Percentiles rank a stretch among this genome's conserved stretches.
phyloP scores from a whole-genome alignment of 53 echinoderm and acorn worm species.

The Stichopus horrens region DNA sequence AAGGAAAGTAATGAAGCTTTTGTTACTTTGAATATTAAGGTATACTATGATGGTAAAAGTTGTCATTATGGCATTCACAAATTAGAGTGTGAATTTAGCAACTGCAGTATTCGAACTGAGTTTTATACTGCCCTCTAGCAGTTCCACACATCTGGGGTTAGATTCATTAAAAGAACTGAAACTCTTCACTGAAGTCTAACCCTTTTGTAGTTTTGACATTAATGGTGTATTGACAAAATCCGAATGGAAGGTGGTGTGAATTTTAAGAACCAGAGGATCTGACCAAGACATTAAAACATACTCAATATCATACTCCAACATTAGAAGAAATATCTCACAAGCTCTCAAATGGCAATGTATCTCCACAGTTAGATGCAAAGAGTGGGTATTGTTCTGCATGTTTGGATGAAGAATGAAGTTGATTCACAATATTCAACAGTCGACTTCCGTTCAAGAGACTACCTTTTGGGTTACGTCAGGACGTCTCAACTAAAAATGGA shows the following conservation, averaged over 20 bases:
- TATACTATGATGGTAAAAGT: slow-evolving; percentile 51
- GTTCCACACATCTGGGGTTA: not conserved
- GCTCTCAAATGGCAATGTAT: slow-evolving; percentile 51
- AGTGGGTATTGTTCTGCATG: slow-evolving; percentile 62
- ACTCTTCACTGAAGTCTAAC: not conserved
- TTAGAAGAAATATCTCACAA: slow-evolving; percentile 65
- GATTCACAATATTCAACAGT: slow-evolving; percentile 72
- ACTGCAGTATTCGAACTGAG: not conserved
- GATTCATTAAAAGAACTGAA: not conserved
- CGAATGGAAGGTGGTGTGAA: slow-evolving; percentile 45
- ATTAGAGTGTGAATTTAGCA: slow-evolving; percentile 39
- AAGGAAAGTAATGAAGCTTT: not conserved
- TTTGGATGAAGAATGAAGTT: slow-evolving; percentile 49
- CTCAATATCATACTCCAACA: slow-evolving; percentile 54
- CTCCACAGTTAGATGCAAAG: slow-evolving; percentile 67
- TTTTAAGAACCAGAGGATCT: slow-evolving; percentile 73
- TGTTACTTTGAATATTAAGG: not conserved
- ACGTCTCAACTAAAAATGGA: slow-evolving; percentile 66
- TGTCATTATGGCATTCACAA: slow-evolving; percentile 44
- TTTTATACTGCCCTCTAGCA: not conserved
- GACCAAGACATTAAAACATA: slow-evolving; percentile 62
- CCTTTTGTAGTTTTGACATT: slow-evolving; percentile 41
- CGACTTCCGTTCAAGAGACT: slow-evolving; percentile 57
- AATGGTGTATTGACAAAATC: slow-evolving; percentile 27
- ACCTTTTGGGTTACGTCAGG: slow-evolving; percentile 71